Percentiles rank a stretch among this genome's conserved stretches.
phyloP scores from a whole-genome alignment of 2,888 invertebrate species.

The Drosophila mettleri region DNA sequence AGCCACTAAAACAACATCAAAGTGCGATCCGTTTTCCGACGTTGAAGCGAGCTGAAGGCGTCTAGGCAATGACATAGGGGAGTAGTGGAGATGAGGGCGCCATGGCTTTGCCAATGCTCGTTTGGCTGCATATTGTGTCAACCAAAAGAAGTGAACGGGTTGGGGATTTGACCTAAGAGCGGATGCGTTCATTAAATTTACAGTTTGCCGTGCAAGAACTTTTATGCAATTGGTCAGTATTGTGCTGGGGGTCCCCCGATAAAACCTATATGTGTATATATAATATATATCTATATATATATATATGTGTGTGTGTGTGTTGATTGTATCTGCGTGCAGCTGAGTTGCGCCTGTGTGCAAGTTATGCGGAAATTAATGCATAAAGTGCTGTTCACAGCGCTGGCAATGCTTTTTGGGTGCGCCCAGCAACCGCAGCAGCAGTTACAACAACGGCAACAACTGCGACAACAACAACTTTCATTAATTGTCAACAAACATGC shows the following conservation, averaged over 20 bases:
- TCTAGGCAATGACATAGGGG: background rate
- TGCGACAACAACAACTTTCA: conserved; percentile 35
- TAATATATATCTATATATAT: background rate
- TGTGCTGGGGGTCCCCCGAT: conserved; percentile 19
- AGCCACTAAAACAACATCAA: conserved; percentile 55
- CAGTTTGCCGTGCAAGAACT: conserved; percentile 68
- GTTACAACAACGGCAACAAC: conserved; percentile 23
- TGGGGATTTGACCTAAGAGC: conserved; percentile 46
- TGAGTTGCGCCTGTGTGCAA: conserved; percentile 27
- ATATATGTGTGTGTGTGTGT: conserved; percentile 9
- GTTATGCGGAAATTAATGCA: conserved; percentile 73
- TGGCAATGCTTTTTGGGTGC: conserved; percentile 48
- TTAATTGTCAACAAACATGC: conserved; percentile 79
- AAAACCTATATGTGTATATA: background rate
- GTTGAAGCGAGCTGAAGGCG: conserved; percentile 9
- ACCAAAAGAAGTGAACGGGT: background rate
- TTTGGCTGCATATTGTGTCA: conserved; percentile 53
- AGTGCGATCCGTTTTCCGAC: conserved; percentile 48
- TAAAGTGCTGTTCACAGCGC: conserved; percentile 49
- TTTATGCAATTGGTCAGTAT: conserved; percentile 45
- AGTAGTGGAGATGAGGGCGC: background rate
- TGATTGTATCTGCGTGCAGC: conserved; percentile 6
- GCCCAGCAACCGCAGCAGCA: conserved; percentile 40
- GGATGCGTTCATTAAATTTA: conserved; percentile 69
- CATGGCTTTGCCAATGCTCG: conserved; percentile 30